A percentile compares a stretch with the other conserved stretches of the same genome.
phyloP scores from a whole-genome alignment of 1,140 invertebrate genomes.

The Caerostris darwini region DNA sequence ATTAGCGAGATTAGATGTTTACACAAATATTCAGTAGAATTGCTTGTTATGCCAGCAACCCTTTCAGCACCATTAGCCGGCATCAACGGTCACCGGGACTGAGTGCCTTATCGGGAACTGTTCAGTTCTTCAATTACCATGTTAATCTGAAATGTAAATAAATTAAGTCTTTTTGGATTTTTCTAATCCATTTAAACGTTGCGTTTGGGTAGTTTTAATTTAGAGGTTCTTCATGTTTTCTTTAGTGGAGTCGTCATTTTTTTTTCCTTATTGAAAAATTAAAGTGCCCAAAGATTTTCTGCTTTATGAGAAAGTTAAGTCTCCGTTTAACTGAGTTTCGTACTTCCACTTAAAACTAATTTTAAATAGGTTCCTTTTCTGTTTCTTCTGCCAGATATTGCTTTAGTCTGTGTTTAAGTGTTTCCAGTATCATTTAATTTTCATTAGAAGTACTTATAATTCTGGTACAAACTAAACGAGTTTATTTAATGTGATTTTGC shows the following conservation, averaged over 20 bases:
- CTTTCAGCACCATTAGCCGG: slow-evolving; percentile 7
- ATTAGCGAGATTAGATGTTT: slow-evolving; percentile 10
- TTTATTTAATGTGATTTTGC: too few species aligned
- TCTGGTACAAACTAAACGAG: too few species aligned
- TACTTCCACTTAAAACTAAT: too few species aligned
- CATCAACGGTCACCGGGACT: neutral
- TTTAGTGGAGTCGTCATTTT: neutral
- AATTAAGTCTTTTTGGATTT: slow-evolving; percentile 23
- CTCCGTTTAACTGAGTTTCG: neutral
- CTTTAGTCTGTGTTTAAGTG: too few species aligned
- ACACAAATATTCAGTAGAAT: neutral
- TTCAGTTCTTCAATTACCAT: slow-evolving; percentile 11
- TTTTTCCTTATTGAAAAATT: too few species aligned
- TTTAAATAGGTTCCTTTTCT: too few species aligned
- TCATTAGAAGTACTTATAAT: too few species aligned
- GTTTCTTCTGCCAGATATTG: too few species aligned
- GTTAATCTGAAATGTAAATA: slow-evolving; percentile 25
- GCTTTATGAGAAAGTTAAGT: neutral
- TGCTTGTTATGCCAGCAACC: neutral
- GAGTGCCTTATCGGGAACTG: neutral
- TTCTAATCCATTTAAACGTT: slow-evolving; percentile 24
- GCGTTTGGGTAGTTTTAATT: neutral
- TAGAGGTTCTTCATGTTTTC: neutral
- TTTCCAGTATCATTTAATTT: too few species aligned
- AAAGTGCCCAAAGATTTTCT: neutral